These are phyloP conservation scores for Montipora efflorescens DNA, from an alignment of 64 coral and sea anemone species.

Conservation along the genomic window DNA sequence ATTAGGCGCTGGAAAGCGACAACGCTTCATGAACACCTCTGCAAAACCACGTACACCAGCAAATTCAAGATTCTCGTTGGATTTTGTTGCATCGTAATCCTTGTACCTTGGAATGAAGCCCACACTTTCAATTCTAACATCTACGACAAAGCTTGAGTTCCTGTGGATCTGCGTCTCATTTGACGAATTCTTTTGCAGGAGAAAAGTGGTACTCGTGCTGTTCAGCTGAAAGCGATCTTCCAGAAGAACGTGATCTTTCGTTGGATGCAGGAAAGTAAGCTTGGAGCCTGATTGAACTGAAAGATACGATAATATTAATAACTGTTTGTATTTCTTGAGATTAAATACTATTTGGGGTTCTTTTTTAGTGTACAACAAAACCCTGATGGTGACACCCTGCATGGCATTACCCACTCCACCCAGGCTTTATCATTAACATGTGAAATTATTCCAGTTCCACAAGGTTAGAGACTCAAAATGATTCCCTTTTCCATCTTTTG, in stretches of 20 bases:
- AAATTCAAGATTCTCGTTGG: conserved; percentile 67
- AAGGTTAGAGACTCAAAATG: too few relatives aligned
- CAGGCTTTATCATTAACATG: too few relatives aligned
- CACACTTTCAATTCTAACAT: conserved; percentile 57
- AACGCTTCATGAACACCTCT: conserved; percentile 34
- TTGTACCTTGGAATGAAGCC: conserved; percentile 71
- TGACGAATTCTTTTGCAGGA: conserved; percentile 7
- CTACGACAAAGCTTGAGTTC: conserved; percentile 71
- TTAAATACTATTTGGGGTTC: too few relatives aligned
- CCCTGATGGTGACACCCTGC: too few relatives aligned
- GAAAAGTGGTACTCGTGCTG: conserved; percentile 46
- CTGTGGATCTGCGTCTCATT: conserved; percentile 25
- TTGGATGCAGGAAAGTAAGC: conserved; percentile 4
- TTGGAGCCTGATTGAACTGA: conserved; percentile 55
- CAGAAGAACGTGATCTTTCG: conserved; percentile 38
- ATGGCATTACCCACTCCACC: too few relatives aligned
- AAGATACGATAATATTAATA: neutral
- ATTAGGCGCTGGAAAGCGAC: conserved; percentile 73
- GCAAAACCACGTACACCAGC: conserved; percentile 38
- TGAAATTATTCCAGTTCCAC: neutral
- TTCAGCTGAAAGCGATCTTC: conserved; percentile 59
- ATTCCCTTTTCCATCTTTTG: too few relatives aligned
- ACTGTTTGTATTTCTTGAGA: too few relatives aligned
- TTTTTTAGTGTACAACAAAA: too few relatives aligned
- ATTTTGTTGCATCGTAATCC: conserved; percentile 63